phyloP scores from a whole-genome alignment of 2,888 invertebrate genomes.

The Andricus curvator region DNA sequence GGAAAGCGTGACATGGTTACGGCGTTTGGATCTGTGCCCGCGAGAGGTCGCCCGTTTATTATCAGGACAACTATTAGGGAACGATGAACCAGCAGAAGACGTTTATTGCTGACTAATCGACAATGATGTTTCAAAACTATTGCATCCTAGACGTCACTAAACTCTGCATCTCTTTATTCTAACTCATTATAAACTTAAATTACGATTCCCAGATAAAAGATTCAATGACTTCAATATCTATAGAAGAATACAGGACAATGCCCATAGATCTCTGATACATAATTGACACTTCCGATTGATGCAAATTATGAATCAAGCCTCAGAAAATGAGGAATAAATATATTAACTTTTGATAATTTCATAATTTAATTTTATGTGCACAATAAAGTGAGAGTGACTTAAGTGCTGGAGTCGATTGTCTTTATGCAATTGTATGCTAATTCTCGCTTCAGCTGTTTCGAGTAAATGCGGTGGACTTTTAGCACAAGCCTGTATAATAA shows the following conservation, averaged over 20 bases:
- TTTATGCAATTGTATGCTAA: slow-evolving; percentile 20
- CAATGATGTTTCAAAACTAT: not conserved
- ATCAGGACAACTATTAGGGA: slow-evolving; percentile 4
- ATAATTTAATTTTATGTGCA: slow-evolving; percentile 2
- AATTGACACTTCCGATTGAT: not conserved
- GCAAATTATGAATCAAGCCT: not conserved
- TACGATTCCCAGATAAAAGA: not conserved
- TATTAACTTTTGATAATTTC: not conserved
- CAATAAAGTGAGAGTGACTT: not conserved
- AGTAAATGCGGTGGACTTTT: not conserved
- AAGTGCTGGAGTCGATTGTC: not conserved
- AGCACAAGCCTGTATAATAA: not conserved
- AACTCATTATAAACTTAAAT: not conserved
- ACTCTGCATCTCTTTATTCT: not conserved
- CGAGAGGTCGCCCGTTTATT: slow-evolving; percentile 22
- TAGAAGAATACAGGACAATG: not conserved
- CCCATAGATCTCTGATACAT: not conserved
- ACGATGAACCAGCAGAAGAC: slow-evolving; percentile 34
- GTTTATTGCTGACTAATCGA: slow-evolving; percentile 25
- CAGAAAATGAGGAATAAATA: not conserved
- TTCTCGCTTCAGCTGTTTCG: not conserved
- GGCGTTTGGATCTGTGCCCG: slow-evolving; percentile 13
- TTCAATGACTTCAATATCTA: not conserved
- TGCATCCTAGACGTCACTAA: not conserved
- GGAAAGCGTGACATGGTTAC: slow-evolving; percentile 43